Percentiles rank a stretch among this genome's conserved stretches.
Conservation (phyloP, 2,888 invertebrate genomes). For the Phasia obesa region DNA sequence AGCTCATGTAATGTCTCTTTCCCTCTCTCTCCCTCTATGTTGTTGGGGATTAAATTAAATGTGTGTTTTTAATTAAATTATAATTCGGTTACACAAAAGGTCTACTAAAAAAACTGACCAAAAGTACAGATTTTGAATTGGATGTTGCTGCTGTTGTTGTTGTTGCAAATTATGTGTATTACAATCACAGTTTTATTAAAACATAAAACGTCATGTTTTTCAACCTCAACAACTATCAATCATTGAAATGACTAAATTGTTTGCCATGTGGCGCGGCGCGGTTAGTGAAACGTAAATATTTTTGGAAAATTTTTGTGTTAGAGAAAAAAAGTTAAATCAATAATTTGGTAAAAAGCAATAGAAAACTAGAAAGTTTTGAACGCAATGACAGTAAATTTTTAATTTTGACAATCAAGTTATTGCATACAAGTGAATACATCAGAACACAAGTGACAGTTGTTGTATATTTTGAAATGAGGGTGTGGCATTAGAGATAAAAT, state of each 20-base stretch:
- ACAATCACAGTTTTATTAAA: constrained; percentile 31
- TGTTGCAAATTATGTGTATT: constrained; percentile 2
- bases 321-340: constrained; percentile 12
- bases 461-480: no score
- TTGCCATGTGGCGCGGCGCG: constrained; percentile 26
- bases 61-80: constrained; percentile 65
- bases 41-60: constrained; percentile 56
- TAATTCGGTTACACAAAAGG: constrained; percentile 35
- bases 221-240: constrained; percentile 63
- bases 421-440: no score
- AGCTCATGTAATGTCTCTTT: constrained; percentile 25
- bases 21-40: no score
- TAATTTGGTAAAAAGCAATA: constrained; percentile 1
- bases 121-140: constrained; percentile 8
- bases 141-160: neutral
- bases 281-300: constrained; percentile 38
- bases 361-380: neutral
- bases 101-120: constrained; percentile 42
- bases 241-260: constrained; percentile 49
- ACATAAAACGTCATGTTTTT: constrained; percentile 48
- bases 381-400: no score
- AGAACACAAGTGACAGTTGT: no score
- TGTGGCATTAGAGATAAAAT: no score
- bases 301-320: constrained; percentile 12
- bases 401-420: no score